Base-by-base conservation (phyloP, 1,140 invertebrate genomes). In the Anadara kagoshimensis region DNA sequence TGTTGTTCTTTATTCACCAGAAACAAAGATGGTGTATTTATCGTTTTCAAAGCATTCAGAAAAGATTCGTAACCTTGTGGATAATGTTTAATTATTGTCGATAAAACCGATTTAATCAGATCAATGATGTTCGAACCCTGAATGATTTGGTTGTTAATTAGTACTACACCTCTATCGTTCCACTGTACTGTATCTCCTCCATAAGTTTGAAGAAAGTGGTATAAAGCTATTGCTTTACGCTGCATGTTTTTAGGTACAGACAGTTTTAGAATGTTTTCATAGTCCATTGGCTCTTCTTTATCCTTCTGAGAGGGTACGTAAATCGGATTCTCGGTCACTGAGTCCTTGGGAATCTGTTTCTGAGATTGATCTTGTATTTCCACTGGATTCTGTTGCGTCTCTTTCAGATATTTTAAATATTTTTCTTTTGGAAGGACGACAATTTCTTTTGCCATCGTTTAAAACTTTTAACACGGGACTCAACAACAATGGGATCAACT, bases 381-480 rank as follows among this genome's bases (percentile, higher is more conserved):
- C 49, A 18, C 20, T 51, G 16, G 16, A 51, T 41, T 66, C 29
- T 43, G 8, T 4, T 56, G 49, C 26, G 53, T 26, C 49, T 49
- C 22, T 53, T 54, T 36, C 26, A 59, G 36, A 36, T 61, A 20
- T 26, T 53, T 63, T 54, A 62, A 57, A 49, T 70, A 70, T 54
- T 70, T 70, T 20, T 20, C 8, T 43, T 70, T 70, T n/a, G 68
- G 68, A n/a, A 70, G 26, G 43, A 70, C n/a, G 22, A 70, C 62
- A 7, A 70, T 11, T 63, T 70, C 68, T 10, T 53, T 61, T 36
- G 68, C 22, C 68, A 70, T 70, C 53, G 5, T 69, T n/a, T 41
- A 70, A 24, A 12, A 53, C n/a, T 29, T 65, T 65, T 24, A 65
- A 53, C 2, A 63, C 47, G 12, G 59, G 68, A 49, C 62, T 59